A percentile compares a stretch with the other conserved stretches of the same genome.
Evolutionary conservation across 2,888 invertebrate genomes (phyloP).

Genomic region (Drosophila tripunctata): DNA sequence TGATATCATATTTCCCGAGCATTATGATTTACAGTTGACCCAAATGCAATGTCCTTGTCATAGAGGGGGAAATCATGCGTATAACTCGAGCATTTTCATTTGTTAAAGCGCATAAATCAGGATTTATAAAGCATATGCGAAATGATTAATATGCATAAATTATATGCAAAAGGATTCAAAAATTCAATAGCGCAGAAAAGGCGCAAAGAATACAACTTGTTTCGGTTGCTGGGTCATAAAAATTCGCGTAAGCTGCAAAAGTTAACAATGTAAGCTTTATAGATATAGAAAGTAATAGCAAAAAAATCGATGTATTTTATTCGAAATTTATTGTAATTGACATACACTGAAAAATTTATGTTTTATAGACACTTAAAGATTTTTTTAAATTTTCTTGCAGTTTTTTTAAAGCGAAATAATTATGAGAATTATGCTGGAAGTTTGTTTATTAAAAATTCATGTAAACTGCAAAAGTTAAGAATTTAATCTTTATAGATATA

Average conservation of each 20-base stretch:
- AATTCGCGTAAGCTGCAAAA: neutral
- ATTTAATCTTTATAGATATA: too few species aligned
- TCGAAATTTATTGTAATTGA: too few species aligned
- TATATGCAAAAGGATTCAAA: slow-evolving; percentile 9
- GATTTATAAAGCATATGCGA: slow-evolving; percentile 59
- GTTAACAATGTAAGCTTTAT: neutral
- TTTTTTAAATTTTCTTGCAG: too few species aligned
- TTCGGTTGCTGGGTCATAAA: neutral
- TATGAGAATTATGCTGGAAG: too few species aligned
- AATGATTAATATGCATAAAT: slow-evolving; percentile 8
- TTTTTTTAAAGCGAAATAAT: too few species aligned
- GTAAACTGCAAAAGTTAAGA: too few species aligned
- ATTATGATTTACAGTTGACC: slow-evolving; percentile 53
- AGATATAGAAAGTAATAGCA: neutral
- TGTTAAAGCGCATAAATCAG: slow-evolving; percentile 70
- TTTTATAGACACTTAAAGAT: too few species aligned
- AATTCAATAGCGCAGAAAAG: slow-evolving; percentile 3
- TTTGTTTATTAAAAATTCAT: too few species aligned
- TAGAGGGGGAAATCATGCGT: slow-evolving; percentile 41
- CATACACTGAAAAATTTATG: too few species aligned
- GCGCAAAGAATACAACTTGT: neutral
- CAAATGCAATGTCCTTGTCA: slow-evolving; percentile 51
- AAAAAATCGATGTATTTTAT: too few species aligned
- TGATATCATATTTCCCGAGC: too few species aligned
- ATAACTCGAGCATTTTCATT: slow-evolving; percentile 56